A percentile compares a stretch with the other conserved stretches of the same genome.
phyloP scores from a whole-genome alignment of 2,797 vertebrate species.

The Molothrus ater region DNA sequence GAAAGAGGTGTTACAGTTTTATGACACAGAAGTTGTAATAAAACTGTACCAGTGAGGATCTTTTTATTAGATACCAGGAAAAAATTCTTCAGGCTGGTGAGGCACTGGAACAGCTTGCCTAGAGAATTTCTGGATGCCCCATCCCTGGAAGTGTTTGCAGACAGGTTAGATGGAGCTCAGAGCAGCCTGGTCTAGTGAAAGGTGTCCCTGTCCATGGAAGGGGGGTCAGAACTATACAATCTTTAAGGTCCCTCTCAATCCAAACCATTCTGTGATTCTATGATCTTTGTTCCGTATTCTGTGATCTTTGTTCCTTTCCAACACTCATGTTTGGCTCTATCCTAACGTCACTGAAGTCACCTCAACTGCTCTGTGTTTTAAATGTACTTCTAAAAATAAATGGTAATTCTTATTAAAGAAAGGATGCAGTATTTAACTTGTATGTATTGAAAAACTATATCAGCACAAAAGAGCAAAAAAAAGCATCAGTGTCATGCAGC shows the following conservation, averaged over 20 bases:
- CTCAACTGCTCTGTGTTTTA: background rate
- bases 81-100: background rate
- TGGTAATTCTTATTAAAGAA: background rate
- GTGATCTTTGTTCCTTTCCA: background rate
- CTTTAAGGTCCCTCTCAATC: background rate
- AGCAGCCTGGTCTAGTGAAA: background rate
- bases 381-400: background rate
- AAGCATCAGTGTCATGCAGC: background rate
- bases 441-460: background rate
- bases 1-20: background rate
- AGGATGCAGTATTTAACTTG: background rate
- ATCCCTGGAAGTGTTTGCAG: background rate
- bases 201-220: background rate
- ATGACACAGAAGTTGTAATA: background rate
- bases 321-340: background rate
- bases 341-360: background rate
- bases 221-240: background rate
- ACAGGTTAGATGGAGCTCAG: background rate
- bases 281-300: background rate
- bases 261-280: background rate
- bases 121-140: background rate
- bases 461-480: background rate
- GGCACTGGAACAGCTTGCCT: background rate
- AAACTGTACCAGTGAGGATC: background rate
- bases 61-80: background rate